These are phyloP conservation scores for Drosophila eugracilis DNA, from an alignment of 1,140 invertebrate genomes.

Conservation along the genomic window DNA sequence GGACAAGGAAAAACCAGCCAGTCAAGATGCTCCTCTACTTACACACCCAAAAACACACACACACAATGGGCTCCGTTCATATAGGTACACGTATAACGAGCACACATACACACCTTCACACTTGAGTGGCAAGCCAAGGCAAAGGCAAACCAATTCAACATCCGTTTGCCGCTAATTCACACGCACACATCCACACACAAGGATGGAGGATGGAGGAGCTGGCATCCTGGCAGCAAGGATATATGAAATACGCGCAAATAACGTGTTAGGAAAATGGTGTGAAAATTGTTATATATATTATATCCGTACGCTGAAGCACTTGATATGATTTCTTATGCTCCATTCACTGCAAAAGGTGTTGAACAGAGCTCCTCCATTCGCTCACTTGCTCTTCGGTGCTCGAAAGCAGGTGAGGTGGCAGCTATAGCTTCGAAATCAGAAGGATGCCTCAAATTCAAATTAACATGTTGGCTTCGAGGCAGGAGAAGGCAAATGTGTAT, in stretches of 20 bases:
- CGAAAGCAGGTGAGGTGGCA: constrained; percentile 11
- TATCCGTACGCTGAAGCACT: constrained; percentile 70
- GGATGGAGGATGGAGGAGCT: not conserved
- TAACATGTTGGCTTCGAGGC: constrained; percentile 13
- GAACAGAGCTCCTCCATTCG: constrained; percentile 34
- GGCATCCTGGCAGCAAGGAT: constrained; percentile 64
- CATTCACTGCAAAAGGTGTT: constrained; percentile 77
- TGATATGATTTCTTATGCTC: constrained; percentile 81
- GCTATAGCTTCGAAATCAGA: constrained; percentile 6
- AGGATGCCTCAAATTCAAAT: constrained; percentile 12
- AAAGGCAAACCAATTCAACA: constrained; percentile 82
- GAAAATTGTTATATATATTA: constrained; percentile 83
- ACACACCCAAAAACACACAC: constrained; percentile 4
- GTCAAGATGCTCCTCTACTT: constrained; percentile 66
- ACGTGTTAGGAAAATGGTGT: constrained; percentile 81
- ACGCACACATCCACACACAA: constrained; percentile 53
- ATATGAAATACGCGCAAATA: constrained; percentile 82
- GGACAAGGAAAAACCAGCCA: constrained; percentile 66
- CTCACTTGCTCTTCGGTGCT: constrained; percentile 1
- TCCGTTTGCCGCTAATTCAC: constrained; percentile 82
- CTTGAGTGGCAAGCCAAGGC: constrained; percentile 72
- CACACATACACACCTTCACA: constrained; percentile 49
- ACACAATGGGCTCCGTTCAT: not conserved
- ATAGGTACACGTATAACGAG: constrained; percentile 9
- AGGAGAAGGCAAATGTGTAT: not conserved